Base-by-base conservation (phyloP, 2,113 vertebrate species). In the Athene noctua region DNA sequence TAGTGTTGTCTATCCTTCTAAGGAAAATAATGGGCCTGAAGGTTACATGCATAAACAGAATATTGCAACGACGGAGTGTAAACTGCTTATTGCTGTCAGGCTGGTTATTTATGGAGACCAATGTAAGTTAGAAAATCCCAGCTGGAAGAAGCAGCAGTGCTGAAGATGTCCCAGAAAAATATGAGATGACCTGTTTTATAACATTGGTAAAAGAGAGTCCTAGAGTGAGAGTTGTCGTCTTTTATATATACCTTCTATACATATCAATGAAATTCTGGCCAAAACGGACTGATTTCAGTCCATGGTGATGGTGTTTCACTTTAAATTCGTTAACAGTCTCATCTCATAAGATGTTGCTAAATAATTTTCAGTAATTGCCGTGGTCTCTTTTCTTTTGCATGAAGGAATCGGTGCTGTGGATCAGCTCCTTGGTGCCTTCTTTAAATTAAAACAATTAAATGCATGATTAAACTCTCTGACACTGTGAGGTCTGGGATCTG, bases 261-360 rank as follows among this genome's bases (percentile, higher is more conserved):
- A 3, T 36, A 32, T 26, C 62, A n/a, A 0, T 20, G 36, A 87
- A 65, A 72, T 58, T 44, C 19, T 51, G 38, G 15, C 44, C 70
- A 27, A 65, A 61, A 34, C 3, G 6, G 17, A 27, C 30, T 44
- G 20, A 54, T 77, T 80, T 66, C 74, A 62, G 36, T 14, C 12
- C 36, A 16, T 17, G 21, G 17, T 51, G 44, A 34, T 36, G 38
- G 11, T 27, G 10, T 67, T 89, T 62, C n/a, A 12, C 34, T 65
- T 18, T 3, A 51, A 55, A 17, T 17, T 68, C 19, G 6, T 4
- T n/a, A 49, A 32, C 55, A 32, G 6, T n/a, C 51, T 2, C 66
- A 44, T 18, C 29, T 51, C 3, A 0, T 13, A 29, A 88, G 26
- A 40, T 1, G 0, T 19, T 59, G 61, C 30, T 67, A 30, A 92